A percentile compares a stretch with the other conserved stretches of the same genome.
phyloP scores from a whole-genome alignment of 2,113 vertebrate species.

The Psilopogon haemacephalus region DNA sequence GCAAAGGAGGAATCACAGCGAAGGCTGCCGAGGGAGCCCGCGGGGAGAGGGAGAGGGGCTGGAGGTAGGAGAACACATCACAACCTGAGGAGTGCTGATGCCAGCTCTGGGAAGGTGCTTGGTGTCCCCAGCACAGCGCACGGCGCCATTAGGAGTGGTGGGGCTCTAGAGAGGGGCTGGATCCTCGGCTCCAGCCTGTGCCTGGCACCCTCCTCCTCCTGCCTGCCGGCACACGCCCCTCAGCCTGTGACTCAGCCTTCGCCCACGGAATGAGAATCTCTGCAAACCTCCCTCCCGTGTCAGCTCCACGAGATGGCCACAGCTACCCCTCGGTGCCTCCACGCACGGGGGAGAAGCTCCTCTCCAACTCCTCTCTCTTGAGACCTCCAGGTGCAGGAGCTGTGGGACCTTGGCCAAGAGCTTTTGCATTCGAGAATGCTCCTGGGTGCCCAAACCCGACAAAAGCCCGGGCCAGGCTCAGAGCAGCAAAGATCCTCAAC shows the following conservation, averaged over 20 bases:
- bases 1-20: background rate
- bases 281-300: background rate
- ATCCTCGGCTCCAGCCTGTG: background rate
- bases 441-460: background rate
- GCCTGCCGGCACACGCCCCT: background rate
- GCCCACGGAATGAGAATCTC: constrained; percentile 18
- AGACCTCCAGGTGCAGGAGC: background rate
- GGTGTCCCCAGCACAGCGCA: background rate
- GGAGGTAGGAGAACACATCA: background rate
- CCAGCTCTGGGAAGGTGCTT: background rate
- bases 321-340: background rate
- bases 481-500: background rate
- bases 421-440: background rate
- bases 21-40: background rate
- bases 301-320: background rate
- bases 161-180: background rate
- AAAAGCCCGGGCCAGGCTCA: background rate
- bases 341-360: background rate
- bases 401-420: background rate
- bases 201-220: background rate
- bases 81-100: background rate
- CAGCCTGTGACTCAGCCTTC: constrained; percentile 43
- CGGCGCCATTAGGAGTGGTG: background rate
- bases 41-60: background rate
- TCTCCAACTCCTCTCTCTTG: background rate